Evolutionary conservation across 2,888 invertebrate genomes (phyloP).

Genomic region (Schrankia costaestrigalis): DNA sequence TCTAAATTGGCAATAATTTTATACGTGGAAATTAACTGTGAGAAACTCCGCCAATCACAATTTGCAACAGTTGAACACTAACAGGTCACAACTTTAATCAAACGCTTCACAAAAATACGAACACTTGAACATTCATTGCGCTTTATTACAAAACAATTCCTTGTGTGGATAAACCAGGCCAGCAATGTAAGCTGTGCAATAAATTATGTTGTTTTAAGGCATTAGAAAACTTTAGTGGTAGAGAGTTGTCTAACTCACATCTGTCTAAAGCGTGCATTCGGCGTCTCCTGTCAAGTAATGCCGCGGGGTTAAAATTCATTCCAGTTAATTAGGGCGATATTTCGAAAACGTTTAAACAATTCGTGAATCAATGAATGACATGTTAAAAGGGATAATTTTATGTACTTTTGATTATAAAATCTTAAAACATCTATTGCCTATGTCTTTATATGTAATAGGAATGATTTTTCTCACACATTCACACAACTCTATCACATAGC

Average conservation of each 20-base stretch:
- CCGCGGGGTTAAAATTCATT: slow-evolving; percentile 44
- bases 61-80: slow-evolving; percentile 40
- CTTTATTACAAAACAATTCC: neutral
- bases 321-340: slow-evolving; percentile 55
- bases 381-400: slow-evolving; percentile 10
- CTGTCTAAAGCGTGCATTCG: slow-evolving; percentile 54
- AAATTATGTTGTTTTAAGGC: slow-evolving; percentile 5
- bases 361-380: slow-evolving; percentile 19
- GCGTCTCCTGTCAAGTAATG: slow-evolving; percentile 60
- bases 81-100: too few relatives aligned
- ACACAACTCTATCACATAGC: too few relatives aligned
- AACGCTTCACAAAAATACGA: neutral
- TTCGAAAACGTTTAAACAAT: slow-evolving; percentile 39
- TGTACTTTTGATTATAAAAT: neutral
- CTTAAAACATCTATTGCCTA: too few relatives aligned
- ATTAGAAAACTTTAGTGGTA: slow-evolving; percentile 32
- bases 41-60: slow-evolving; percentile 45
- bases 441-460: too few relatives aligned
- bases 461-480: too few relatives aligned
- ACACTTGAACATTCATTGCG: slow-evolving; percentile 16
- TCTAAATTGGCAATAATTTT: slow-evolving; percentile 50
- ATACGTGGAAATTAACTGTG: slow-evolving; percentile 41
- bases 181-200: slow-evolving; percentile 19
- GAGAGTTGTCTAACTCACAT: slow-evolving; percentile 51
- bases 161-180: slow-evolving; percentile 8